Percentiles rank a stretch among this genome's conserved stretches.
phyloP scores from a whole-genome alignment of 2,888 invertebrate species.

The Spilarctia lutea region DNA sequence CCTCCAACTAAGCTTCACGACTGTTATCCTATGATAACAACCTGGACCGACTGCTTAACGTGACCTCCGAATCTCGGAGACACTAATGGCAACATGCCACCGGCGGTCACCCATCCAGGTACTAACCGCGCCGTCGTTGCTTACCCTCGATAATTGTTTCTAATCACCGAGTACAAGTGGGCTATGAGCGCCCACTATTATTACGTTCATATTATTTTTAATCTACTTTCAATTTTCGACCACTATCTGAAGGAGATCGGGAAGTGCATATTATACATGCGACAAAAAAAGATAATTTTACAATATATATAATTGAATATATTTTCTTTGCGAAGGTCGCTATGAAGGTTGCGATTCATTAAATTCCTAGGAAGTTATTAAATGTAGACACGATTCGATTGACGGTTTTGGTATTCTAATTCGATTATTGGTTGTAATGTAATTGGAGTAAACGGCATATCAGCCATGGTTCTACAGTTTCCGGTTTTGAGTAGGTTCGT shows the following conservation, averaged over 20 bases:
- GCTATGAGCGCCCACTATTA: too few species aligned
- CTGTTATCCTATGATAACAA: too few species aligned
- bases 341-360: conserved; percentile 52
- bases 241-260: conserved; percentile 34
- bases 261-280: conserved; percentile 33
- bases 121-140: too few species aligned
- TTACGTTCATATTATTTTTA: neutral
- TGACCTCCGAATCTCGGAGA: too few species aligned
- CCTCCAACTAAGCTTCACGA: too few species aligned
- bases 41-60: too few species aligned
- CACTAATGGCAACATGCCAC: too few species aligned
- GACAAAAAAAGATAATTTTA: conserved; percentile 33
- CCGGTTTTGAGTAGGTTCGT: neutral
- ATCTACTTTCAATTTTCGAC: conserved; percentile 4
- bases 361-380: conserved; percentile 45
- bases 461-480: neutral
- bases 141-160: too few species aligned
- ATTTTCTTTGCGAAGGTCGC: conserved; percentile 50
- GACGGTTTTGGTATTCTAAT: conserved; percentile 28
- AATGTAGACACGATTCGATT: conserved; percentile 28
- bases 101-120: too few species aligned
- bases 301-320: conserved; percentile 22
- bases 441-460: conserved; percentile 10
- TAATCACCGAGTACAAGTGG: too few species aligned
- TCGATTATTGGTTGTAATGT: conserved; percentile 21